Evolutionary conservation across 1,140 invertebrate species (phyloP).

Genomic region (Drosophila malerkotliana): DNA sequence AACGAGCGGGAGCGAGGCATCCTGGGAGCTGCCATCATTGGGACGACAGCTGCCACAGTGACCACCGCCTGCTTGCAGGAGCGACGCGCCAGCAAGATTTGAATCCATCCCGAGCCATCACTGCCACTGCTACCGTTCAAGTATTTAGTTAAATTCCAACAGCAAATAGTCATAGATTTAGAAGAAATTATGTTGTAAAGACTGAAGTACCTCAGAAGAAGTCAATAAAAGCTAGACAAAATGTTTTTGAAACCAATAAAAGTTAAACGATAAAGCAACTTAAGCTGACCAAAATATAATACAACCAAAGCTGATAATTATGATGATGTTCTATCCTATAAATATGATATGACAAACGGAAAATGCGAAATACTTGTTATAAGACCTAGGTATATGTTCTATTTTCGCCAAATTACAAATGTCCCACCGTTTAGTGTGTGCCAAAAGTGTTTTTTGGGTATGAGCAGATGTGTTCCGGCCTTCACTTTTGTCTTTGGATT

Average conservation of each 20-base stretch:
- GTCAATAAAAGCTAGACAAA: conserved; percentile 76
- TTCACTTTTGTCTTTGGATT: conserved; percentile 33
- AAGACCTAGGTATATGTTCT: not conserved
- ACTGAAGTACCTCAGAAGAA: conserved; percentile 82
- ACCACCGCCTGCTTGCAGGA: conserved; percentile 68
- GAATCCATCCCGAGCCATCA: conserved; percentile 12
- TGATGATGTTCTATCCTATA: not conserved
- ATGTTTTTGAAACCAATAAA: conserved; percentile 64
- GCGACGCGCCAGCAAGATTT: conserved; percentile 58
- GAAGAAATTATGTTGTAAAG: conserved; percentile 78
- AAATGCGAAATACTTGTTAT: not conserved
- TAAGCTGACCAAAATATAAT: not conserved
- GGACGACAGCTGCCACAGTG: conserved; percentile 68
- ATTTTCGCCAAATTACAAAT: not conserved
- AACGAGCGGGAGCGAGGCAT: conserved; percentile 53
- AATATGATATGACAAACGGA: not conserved
- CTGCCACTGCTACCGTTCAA: conserved; percentile 22
- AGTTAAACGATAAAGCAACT: not conserved
- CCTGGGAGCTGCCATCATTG: conserved; percentile 70
- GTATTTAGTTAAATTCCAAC: conserved; percentile 73
- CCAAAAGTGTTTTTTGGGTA: conserved; percentile 13
- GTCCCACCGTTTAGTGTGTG: not conserved
- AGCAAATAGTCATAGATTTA: conserved; percentile 70
- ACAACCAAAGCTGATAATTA: too few species aligned
- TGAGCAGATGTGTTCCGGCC: conserved; percentile 18